These are phyloP conservation scores for Bombus superbus DNA, from an alignment of 1,140 invertebrate species.

Conservation along the genomic window DNA sequence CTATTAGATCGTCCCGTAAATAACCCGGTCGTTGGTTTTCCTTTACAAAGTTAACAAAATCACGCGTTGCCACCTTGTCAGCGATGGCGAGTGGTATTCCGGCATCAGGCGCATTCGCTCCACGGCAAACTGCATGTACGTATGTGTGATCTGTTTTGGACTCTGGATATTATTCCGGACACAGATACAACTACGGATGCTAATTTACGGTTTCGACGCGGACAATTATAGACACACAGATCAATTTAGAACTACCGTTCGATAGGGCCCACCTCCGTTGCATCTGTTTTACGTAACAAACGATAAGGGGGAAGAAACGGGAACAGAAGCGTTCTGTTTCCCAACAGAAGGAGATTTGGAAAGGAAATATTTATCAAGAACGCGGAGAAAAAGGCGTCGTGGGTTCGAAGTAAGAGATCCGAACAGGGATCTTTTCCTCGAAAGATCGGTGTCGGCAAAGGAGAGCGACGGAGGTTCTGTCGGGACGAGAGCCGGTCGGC, in stretches of 20 bases:
- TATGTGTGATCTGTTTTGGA: too few species aligned
- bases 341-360: conserved; percentile 22
- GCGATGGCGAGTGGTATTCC: too few species aligned
- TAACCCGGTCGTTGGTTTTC: too few species aligned
- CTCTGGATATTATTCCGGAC: too few species aligned
- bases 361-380: conserved; percentile 38
- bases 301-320: background rate
- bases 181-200: too few species aligned
- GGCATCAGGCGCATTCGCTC: too few species aligned
- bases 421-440: conserved; percentile 8
- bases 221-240: background rate
- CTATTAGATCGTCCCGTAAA: too few species aligned
- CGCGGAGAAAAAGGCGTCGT: background rate
- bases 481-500: conserved; percentile 64
- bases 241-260: background rate
- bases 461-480: background rate
- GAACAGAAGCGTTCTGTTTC: conserved; percentile 18
- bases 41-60: too few species aligned
- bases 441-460: conserved; percentile 34
- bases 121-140: too few species aligned
- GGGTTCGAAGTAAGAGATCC: background rate
- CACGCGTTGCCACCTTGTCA: fast-evolving
- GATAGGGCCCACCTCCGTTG: background rate
- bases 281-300: background rate
- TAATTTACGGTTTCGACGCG: too few species aligned